A percentile compares a stretch with the other conserved stretches of the same genome.
phyloP scores from a whole-genome alignment of 2,113 vertebrate genomes.

The Alouatta palliata region DNA sequence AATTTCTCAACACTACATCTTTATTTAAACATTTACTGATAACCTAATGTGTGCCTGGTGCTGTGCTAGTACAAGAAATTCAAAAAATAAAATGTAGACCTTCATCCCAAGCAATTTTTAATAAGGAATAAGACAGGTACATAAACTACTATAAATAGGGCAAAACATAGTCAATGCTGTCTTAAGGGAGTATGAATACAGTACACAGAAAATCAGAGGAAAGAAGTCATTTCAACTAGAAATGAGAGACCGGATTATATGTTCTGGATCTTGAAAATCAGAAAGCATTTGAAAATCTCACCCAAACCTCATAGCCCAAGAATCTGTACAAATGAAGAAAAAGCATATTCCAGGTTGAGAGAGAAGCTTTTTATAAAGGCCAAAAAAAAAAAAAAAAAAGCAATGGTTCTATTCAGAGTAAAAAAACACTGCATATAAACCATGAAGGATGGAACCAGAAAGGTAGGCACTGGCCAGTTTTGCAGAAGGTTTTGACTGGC shows the following conservation, averaged over 20 bases:
- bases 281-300: not conserved
- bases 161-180: not conserved
- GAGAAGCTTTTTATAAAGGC: not conserved
- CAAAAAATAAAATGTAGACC: not conserved
- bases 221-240: not conserved
- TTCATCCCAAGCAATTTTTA: not conserved
- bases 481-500: not conserved
- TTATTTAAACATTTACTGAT: slow-evolving; percentile 31
- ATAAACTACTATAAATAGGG: not conserved
- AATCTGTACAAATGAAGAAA: not conserved
- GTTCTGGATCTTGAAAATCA: not conserved
- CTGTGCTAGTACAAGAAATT: not conserved
- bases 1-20: not conserved
- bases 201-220: not conserved
- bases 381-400: not conserved
- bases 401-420: not conserved
- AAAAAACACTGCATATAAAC: not conserved
- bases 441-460: not conserved
- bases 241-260: not conserved
- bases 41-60: not conserved
- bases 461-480: not conserved
- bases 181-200: not conserved
- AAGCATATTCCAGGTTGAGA: not conserved
- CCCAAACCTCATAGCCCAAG: not conserved
- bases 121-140: not conserved